Conservation (phyloP, 2,113 vertebrate genomes). For the Gymnarchus niloticus region DNA sequence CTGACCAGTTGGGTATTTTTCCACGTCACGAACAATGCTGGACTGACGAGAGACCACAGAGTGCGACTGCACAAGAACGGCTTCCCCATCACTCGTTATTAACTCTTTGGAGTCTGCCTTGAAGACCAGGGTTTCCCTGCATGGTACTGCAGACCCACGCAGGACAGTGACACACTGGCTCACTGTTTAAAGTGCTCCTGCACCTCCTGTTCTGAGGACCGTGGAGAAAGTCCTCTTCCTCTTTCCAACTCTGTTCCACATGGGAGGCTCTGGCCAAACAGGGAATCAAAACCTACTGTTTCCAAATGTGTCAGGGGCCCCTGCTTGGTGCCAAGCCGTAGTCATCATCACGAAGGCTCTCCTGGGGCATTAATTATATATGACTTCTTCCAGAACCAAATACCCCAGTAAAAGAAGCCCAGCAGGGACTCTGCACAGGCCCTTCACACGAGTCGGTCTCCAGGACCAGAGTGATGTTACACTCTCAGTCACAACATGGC, state of each 20-base stretch:
- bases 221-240: background rate
- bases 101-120: too few species aligned
- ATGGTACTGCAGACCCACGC: background rate
- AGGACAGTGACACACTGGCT: background rate
- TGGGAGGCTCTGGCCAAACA: background rate
- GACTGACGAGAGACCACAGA: too few species aligned
- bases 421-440: slow-evolving; percentile 54
- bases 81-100: too few species aligned
- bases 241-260: background rate
- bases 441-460: slow-evolving; percentile 56
- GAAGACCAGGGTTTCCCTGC: too few species aligned
- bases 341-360: slow-evolving; percentile 51
- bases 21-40: too few species aligned
- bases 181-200: background rate
- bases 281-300: slow-evolving; percentile 4
- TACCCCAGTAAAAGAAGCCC: slow-evolving; percentile 46
- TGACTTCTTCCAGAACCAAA: slow-evolving; percentile 53
- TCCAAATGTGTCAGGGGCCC: background rate
- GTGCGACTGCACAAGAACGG: too few species aligned
- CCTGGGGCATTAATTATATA: slow-evolving; percentile 63
- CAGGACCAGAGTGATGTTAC: slow-evolving; percentile 58
- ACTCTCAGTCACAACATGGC: slow-evolving; percentile 52
- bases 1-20: too few species aligned
- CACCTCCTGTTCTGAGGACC: background rate
- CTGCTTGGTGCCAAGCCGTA: background rate